phyloP scores from a whole-genome alignment of 2,113 vertebrate genomes.

The Eleginops maclovinus region DNA sequence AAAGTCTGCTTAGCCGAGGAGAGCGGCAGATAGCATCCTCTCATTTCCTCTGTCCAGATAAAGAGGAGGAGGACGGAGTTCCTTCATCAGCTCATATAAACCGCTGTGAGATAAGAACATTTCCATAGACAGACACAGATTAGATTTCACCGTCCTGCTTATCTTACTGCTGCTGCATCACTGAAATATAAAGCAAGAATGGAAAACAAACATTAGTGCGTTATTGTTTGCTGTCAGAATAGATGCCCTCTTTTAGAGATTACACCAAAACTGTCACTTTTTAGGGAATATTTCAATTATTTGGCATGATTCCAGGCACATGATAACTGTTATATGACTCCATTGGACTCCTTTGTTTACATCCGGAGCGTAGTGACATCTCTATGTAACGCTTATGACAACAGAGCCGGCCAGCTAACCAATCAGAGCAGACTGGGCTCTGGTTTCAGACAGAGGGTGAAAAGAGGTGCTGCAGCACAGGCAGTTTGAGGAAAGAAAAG shows the following conservation, averaged over 20 bases:
- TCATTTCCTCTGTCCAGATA: constrained; percentile 82
- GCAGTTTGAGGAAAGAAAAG: too few relatives aligned
- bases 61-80: constrained; percentile 71
- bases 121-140: constrained; percentile 79
- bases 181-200: constrained; percentile 62
- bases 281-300: not conserved
- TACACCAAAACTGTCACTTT: not conserved
- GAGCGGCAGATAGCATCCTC: constrained; percentile 77
- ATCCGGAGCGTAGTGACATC: too few relatives aligned
- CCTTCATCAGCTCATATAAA: constrained; percentile 79
- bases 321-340: not conserved
- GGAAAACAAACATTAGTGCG: constrained; percentile 18
- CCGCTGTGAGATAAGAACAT: constrained; percentile 77
- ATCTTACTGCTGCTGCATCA: constrained; percentile 65
- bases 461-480: too few relatives aligned
- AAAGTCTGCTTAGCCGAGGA: constrained; percentile 64
- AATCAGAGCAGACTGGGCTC: too few relatives aligned
- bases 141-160: constrained; percentile 67
- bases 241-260: not conserved
- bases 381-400: too few relatives aligned
- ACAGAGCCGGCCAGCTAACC: too few relatives aligned
- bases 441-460: too few relatives aligned
- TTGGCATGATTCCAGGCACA: not conserved
- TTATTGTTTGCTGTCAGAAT: constrained; percentile 12
- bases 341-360: too few relatives aligned